phyloP scores from a whole-genome alignment of 2,888 invertebrate genomes.

The Nymphalis c-album region DNA sequence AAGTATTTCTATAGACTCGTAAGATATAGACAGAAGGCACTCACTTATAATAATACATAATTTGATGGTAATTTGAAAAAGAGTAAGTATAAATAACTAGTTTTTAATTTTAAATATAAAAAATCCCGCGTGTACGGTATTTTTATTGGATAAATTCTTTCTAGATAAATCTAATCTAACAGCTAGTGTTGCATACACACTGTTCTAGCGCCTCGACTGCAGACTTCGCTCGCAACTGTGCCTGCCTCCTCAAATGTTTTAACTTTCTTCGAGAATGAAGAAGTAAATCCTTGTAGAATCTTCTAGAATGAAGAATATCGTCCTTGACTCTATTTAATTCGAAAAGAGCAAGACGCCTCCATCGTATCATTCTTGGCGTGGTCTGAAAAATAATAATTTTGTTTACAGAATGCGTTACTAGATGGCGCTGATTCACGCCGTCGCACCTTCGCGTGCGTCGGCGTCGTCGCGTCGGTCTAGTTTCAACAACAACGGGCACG shows the following conservation, averaged over 20 bases:
- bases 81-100: too few species aligned
- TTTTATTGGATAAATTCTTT: not conserved
- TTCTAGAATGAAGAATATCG: conserved; percentile 63
- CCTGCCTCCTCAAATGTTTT: conserved; percentile 55
- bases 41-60: too few species aligned
- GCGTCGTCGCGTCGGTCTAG: too few species aligned
- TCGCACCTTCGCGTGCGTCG: too few species aligned
- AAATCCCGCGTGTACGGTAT: not conserved
- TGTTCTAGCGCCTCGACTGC: conserved; percentile 48
- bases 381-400: conserved; percentile 49
- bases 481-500: too few species aligned
- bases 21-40: too few species aligned
- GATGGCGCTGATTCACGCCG: not conserved
- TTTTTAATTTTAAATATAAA: not conserved
- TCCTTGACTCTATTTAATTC: conserved; percentile 66
- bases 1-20: too few species aligned
- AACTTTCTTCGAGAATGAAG: conserved; percentile 60
- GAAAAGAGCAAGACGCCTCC: conserved; percentile 62
- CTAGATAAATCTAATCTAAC: conserved; percentile 14
- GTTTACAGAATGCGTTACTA: not conserved
- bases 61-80: too few species aligned
- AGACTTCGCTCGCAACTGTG: conserved; percentile 44
- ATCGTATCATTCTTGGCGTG: conserved; percentile 57
- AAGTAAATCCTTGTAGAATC: conserved; percentile 63
- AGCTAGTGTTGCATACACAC: conserved; percentile 43